Conservation (phyloP, 30 jellyfish, hydroid and myxozoan species). For the Chironex yamaguchii region DNA sequence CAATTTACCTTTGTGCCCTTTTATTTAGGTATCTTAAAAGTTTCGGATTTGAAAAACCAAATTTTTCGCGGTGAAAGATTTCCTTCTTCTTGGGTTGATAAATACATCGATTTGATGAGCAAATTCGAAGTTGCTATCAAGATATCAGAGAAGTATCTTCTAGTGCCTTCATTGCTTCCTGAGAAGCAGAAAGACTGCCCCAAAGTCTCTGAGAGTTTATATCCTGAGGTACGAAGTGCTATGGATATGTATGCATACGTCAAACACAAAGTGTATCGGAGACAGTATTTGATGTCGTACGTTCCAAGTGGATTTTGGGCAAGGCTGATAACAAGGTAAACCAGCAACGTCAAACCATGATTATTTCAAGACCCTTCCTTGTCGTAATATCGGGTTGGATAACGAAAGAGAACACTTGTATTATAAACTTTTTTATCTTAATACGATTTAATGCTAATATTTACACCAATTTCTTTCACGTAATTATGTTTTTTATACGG, state of each 20-base stretch:
- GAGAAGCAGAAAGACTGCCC: conserved; percentile 76
- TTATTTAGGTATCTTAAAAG: conserved; percentile 76
- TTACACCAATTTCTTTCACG: too few species aligned
- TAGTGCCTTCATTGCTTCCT: conserved; percentile 94
- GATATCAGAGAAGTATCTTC: conserved; percentile 77
- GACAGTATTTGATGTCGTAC: conserved; percentile 88
- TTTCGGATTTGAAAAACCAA: conserved; percentile 77
- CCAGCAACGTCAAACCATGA: too few species aligned
- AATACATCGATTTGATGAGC: conserved; percentile 90
- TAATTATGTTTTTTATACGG: too few species aligned
- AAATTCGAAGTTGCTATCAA: conserved; percentile 95
- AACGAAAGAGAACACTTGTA: too few species aligned
- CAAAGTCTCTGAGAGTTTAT: conserved; percentile 53
- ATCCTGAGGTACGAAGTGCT: conserved; percentile 64
- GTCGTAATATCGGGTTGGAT: too few species aligned
- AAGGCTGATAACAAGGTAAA: conserved; percentile 90
- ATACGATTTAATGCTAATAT: too few species aligned
- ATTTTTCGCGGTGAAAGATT: conserved; percentile 86
- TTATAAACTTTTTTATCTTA: too few species aligned
- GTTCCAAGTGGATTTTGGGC: conserved; percentile 99
- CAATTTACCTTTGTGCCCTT: too few species aligned
- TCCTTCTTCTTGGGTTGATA: conserved; percentile 80
- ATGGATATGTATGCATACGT: conserved; percentile 78
- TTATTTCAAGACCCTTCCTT: too few species aligned
- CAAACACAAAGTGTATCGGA: conserved; percentile 62